Evolutionary conservation across 53 echinoderm and acorn worm species (phyloP), one percentile per base, ranked within the genome.

Genomic region (Crossaster papposus): DNA sequence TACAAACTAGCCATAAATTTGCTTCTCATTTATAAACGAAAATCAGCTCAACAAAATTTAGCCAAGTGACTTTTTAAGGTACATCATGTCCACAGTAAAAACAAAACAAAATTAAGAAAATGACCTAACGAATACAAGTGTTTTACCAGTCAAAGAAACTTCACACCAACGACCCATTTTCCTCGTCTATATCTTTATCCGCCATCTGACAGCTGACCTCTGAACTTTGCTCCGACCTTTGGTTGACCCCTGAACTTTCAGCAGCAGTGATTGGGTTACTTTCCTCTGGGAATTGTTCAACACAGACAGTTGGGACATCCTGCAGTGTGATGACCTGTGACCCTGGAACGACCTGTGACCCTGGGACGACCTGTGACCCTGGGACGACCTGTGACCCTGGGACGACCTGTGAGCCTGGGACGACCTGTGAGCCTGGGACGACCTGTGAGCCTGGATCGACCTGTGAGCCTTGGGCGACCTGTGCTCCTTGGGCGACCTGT

Each of bases 81-180:
- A 68, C 10, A 68, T 68, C 58, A 11, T 58, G 58, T 58, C 58
- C 58, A 14, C 6, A 58, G 58, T 58, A n/a, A n/a, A n/a, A 18
- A 58, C 0, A 0, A 58, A 68, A 68, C 62, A 3, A 1, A 26
- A 26, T 74, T 2, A 74, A 34, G 36, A 31, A 20, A 74, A 58
- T 14, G 0, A 1, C 2, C 2, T 3, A 58, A 33, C 8, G 36
- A 74, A 74, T 74, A 74, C 75, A 9, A 71, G 18, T 22, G 10
- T 13, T 33, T 74, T 5, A 35, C 75, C 75, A 14, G 35, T 74
- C 28, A 68, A n/a, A n/a, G 36, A 12, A 14, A 4, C 32, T 28
- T 87, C 77, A 87, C 14, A 87, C 87, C 35, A 87, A 38, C 1
- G 87, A 87, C 76, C 87, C 87, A 23, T 74, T 75, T 87, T 87